Evolutionary conservation across 2,113 vertebrate species (phyloP).

Genomic region (Pelodiscus sinensis): DNA sequence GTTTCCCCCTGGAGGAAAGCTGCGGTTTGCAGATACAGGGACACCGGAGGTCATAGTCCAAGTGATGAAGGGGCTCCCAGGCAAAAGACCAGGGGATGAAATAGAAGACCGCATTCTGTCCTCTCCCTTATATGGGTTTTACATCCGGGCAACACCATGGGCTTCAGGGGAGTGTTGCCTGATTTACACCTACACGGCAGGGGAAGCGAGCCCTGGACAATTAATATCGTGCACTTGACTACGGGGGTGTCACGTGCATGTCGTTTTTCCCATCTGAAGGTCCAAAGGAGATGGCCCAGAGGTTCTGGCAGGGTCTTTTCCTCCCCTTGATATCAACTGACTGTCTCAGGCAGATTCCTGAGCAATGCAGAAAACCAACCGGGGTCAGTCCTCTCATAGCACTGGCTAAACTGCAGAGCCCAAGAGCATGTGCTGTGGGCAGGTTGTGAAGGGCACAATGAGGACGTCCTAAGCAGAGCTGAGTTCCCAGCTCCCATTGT

Average conservation of each 20-base stretch:
- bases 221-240: neutral
- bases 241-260: neutral
- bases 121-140: neutral
- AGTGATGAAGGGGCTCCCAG: neutral
- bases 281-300: neutral
- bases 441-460: neutral
- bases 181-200: rapidly evolving
- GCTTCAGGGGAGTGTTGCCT: neutral
- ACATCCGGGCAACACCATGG: rapidly evolving
- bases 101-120: neutral
- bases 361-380: neutral
- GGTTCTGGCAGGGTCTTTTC: neutral
- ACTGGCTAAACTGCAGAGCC: neutral
- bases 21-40: neutral
- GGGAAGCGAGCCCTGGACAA: neutral
- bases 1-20: rapidly evolving
- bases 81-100: neutral
- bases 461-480: neutral
- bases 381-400: neutral
- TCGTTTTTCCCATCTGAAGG: neutral
- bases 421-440: neutral
- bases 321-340: neutral
- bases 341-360: neutral
- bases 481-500: neutral
- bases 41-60: neutral